Percentiles rank a stretch among this genome's conserved stretches.
Evolutionary conservation across 1,140 invertebrate species (phyloP).

Genomic region (Cyclina sinensis): DNA sequence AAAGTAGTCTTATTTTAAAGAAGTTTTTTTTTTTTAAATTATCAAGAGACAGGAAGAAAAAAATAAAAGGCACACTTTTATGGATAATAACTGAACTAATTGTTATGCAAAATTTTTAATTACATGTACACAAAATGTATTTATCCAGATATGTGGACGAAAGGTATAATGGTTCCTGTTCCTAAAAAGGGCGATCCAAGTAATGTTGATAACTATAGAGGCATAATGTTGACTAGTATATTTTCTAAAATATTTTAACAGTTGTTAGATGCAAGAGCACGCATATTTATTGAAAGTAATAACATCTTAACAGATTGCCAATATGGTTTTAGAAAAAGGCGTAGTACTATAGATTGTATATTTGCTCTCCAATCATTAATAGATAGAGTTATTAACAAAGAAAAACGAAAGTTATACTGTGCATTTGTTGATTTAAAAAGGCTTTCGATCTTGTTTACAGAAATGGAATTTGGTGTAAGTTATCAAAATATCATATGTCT

Average conservation of each 20-base stretch:
- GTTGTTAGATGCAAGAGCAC: constrained; percentile 17
- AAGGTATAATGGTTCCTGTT: neutral
- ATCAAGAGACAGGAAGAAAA: too few relatives aligned
- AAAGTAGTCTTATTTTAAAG: too few relatives aligned
- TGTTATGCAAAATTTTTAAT: constrained; percentile 24
- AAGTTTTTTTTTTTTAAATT: too few relatives aligned
- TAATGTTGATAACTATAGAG: constrained; percentile 22
- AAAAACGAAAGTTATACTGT: neutral
- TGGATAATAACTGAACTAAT: too few relatives aligned
- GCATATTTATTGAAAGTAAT: constrained; percentile 24
- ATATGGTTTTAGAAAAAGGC: constrained; percentile 35
- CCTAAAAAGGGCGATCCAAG: constrained; percentile 1
- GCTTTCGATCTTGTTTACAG: constrained; percentile 20
- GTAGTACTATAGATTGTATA: constrained; percentile 42
- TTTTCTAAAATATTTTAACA: constrained; percentile 44
- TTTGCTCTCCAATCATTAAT: constrained; percentile 34
- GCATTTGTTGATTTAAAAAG: constrained; percentile 40
- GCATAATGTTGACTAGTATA: neutral
- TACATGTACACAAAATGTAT: neutral
- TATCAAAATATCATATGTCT: neutral
- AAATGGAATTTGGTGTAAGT: constrained; percentile 27
- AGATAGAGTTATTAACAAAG: neutral
- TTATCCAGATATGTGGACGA: neutral
- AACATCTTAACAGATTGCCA: constrained; percentile 38
- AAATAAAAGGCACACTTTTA: too few relatives aligned